Percentiles rank a stretch among this genome's conserved stretches.
These are phyloP conservation scores for Brachionus manjavacas DNA, from an alignment of 1,140 invertebrate species.

Conservation along the genomic window DNA sequence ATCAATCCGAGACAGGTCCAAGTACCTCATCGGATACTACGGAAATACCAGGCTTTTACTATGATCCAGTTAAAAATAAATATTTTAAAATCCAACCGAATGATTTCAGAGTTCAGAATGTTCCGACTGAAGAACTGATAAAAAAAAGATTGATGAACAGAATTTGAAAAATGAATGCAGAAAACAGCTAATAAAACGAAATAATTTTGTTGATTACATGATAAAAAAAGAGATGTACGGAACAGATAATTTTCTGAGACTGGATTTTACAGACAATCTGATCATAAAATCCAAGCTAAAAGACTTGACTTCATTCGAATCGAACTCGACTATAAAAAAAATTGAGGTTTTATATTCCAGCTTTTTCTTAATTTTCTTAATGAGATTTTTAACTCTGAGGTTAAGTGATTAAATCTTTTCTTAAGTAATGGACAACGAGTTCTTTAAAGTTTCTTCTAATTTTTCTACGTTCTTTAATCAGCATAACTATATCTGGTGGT, in stretches of 20 bases:
- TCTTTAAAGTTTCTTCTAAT: too few species aligned
- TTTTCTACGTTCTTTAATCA: too few species aligned
- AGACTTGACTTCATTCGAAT: background rate
- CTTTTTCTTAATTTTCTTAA: background rate
- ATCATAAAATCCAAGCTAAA: slow-evolving; percentile 1
- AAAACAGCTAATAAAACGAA: background rate
- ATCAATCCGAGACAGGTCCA: background rate
- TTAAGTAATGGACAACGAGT: too few species aligned
- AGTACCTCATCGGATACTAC: background rate
- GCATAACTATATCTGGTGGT: too few species aligned
- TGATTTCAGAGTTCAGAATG: background rate
- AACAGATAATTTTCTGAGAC: background rate
- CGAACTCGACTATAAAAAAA: background rate
- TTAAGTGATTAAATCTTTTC: too few species aligned
- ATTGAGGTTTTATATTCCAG: background rate
- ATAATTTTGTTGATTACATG: background rate
- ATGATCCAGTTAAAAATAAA: slow-evolving; percentile 32
- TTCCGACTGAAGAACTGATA: background rate
- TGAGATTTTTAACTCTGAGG: too few species aligned
- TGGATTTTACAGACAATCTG: background rate
- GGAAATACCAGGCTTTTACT: slow-evolving; percentile 28
- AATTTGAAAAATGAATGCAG: background rate
- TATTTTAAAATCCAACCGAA: slow-evolving; percentile 40
- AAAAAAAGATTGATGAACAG: background rate
- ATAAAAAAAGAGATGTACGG: background rate